Evolutionary conservation across 2,888 invertebrate species (phyloP).

Genomic region (Cancer borealis): DNA sequence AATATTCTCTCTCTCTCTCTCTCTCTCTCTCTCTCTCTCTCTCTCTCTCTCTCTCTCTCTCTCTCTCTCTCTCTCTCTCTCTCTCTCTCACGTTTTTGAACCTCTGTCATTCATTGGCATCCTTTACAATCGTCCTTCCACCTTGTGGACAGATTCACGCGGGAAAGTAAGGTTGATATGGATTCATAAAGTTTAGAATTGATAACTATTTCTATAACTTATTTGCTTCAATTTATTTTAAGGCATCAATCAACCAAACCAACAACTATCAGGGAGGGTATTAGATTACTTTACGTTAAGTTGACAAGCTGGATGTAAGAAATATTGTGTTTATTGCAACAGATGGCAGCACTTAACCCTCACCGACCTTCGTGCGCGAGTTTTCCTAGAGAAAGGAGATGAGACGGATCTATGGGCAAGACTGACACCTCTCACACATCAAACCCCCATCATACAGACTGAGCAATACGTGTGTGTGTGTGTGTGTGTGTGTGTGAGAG

Average conservation of each 20-base stretch:
- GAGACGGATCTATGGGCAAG: neutral
- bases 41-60: neutral
- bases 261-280: neutral
- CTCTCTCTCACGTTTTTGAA: neutral
- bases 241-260: no score
- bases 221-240: no score
- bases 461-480: no score
- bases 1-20: no score
- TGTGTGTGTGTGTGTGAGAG: no score
- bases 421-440: no score
- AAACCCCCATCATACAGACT: no score
- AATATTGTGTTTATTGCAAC: neutral
- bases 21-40: no score
- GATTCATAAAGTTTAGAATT: no score
- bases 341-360: slow-evolving; percentile 26
- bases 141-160: neutral
- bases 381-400: neutral
- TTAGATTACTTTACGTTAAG: neutral
- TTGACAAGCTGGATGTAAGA: neutral
- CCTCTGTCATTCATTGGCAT: neutral
- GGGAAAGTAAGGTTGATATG: neutral
- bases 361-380: neutral
- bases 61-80: slow-evolving; percentile 1
- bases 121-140: slow-evolving; percentile 6
- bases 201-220: no score